These are phyloP conservation scores for Chloropsis hardwickii DNA, from an alignment of 2,113 vertebrate genomes.

Conservation along the genomic window DNA sequence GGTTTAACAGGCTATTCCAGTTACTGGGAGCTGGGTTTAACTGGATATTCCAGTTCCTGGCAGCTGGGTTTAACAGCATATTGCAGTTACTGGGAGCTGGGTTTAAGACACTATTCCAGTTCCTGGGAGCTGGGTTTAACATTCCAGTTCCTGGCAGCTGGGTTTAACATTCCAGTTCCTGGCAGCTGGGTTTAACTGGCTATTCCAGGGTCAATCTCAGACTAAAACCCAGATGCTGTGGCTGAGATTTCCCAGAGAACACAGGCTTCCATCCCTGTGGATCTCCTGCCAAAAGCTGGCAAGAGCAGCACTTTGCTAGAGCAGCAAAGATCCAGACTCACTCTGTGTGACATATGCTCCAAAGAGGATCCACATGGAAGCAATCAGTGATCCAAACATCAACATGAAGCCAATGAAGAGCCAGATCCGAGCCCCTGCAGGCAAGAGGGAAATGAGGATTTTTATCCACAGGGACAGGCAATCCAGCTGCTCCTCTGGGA, in stretches of 20 bases:
- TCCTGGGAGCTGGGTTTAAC: neutral
- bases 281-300: neutral
- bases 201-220: neutral
- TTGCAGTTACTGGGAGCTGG: neutral
- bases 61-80: neutral
- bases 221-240: neutral
- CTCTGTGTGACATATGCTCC: conserved; percentile 85
- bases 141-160: neutral
- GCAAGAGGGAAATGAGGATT: neutral
- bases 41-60: neutral
- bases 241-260: neutral
- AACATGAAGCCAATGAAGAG: conserved; percentile 91
- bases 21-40: neutral
- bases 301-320: neutral
- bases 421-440: conserved; percentile 88
- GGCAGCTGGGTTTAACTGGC: fast-evolving
- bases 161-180: neutral
- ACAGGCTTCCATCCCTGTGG: neutral
- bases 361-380: conserved; percentile 92
- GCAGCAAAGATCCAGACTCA: conserved; percentile 58
- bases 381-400: conserved; percentile 93
- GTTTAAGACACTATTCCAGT: neutral
- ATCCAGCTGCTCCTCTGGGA: neutral
- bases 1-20: neutral
- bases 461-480: neutral